phyloP scores from a whole-genome alignment of 2,888 invertebrate genomes.

The Synanthedon andrenaeformis region DNA sequence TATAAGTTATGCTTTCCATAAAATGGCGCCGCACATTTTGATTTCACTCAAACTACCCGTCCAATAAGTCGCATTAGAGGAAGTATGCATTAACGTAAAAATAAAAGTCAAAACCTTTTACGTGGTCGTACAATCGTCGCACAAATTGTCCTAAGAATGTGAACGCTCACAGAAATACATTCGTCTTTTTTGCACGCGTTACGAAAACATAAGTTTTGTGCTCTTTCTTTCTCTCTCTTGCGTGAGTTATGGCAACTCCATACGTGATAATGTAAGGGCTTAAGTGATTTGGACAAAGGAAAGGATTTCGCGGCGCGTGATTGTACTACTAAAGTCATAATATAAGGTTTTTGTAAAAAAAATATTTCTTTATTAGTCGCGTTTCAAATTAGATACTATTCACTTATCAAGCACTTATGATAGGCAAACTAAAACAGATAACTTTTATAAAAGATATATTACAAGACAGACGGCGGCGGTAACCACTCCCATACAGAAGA shows the following conservation, averaged over 20 bases:
- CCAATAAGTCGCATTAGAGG: conserved; percentile 10
- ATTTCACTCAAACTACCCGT: conserved; percentile 21
- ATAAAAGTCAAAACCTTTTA: conserved; percentile 51
- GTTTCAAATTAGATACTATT: too few species aligned
- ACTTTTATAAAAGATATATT: too few species aligned
- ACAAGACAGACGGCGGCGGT: too few species aligned
- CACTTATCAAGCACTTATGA: too few species aligned
- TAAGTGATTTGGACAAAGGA: conserved; percentile 34
- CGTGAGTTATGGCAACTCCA: conserved; percentile 6
- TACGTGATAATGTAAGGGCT: conserved; percentile 16
- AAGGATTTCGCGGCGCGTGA: conserved; percentile 37
- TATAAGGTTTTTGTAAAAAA: conserved; percentile 18
- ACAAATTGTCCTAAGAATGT: conserved; percentile 22
- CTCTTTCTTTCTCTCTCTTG: conserved; percentile 8
- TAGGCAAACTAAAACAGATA: too few species aligned
- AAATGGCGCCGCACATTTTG: conserved; percentile 10
- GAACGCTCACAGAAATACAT: conserved; percentile 8
- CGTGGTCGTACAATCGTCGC: conserved; percentile 22
- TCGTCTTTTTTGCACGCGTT: conserved; percentile 15
- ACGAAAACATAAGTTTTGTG: conserved; percentile 5
- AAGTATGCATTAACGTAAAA: conserved; percentile 51
- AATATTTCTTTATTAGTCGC: neutral
- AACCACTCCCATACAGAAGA: too few species aligned
- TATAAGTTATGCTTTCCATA: conserved; percentile 23
- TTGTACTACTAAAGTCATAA: conserved; percentile 24